Evolutionary conservation across 2,797 vertebrate genomes (phyloP).

Genomic region (Sciurus carolinensis): DNA sequence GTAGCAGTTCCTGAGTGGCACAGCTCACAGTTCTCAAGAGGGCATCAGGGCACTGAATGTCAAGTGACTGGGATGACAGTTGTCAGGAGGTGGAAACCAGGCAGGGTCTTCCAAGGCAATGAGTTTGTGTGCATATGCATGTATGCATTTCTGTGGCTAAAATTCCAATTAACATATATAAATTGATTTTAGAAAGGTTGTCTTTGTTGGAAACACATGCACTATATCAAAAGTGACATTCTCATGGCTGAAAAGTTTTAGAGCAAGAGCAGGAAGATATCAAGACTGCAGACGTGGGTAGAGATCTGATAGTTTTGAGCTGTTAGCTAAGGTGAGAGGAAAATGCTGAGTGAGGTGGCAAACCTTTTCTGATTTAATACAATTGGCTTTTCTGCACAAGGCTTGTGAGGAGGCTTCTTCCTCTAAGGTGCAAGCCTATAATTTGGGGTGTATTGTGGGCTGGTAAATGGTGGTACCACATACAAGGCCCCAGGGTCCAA

Average conservation of each 20-base stretch:
- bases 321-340: not conserved
- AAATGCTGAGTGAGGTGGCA: accelerated
- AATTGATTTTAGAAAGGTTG: conserved; percentile 29
- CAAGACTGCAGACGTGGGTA: accelerated
- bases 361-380: not conserved
- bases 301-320: not conserved
- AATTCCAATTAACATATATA: not conserved
- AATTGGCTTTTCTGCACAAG: not conserved
- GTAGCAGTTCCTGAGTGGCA: not conserved
- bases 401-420: not conserved
- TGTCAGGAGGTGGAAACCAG: not conserved
- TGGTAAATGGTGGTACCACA: not conserved
- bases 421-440: not conserved
- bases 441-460: not conserved
- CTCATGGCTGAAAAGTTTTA: not conserved
- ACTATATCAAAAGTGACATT: not conserved
- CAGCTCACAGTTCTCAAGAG: not conserved
- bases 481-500: not conserved
- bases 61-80: not conserved
- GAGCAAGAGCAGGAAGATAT: not conserved
- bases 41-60: not conserved
- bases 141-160: not conserved
- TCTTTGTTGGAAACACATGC: not conserved
- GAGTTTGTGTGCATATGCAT: not conserved
- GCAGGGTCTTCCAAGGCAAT: not conserved